Base-by-base conservation (phyloP, 2,797 vertebrate species). In the Sphenopsis melanotis region DNA sequence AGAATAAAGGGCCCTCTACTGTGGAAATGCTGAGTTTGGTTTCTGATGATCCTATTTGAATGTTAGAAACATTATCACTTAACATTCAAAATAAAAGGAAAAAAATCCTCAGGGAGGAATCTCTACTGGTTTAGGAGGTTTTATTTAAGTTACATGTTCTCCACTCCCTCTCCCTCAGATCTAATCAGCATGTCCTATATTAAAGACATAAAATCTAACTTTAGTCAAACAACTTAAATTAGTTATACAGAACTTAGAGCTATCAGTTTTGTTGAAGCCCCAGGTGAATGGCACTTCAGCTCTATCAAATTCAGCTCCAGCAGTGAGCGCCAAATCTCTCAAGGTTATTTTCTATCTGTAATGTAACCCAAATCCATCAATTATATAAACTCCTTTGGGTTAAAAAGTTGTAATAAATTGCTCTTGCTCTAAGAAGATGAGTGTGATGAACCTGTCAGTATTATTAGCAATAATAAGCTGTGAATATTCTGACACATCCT, bases 351-450 rank as follows among this genome's bases (percentile, higher is more conserved):
- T 87, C 50, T 86, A 93, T 89, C 87, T 92, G 46, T 79, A 92
- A 93, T 75, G 72, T 64, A 95, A 91, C 90, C 83, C 56, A 90
- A 90, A 95, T 93, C 90, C 83, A 95, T 96, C 87, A 96, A 96
- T 97, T 96, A 95, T 59, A 90, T 68, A 82, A 90, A 92, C 5
- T 93, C 87, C 87, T 95, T 77, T 12, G 12, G 83, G 88, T 77
- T 93, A 91, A 91, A 94, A 94, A 79, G 30, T 64, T 75, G 71
- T 92, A 93, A 94, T 86, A 92, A 93, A 93, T 74, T 89, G 84
- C 74, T 74, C 69, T 50, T 68, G 36, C 65, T 72, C 39, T 75
- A 92, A 78, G 70, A 89, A 89, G 81, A 94, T 32, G 60, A 86
- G 61, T 91, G 93, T 94, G 80, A 95, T 83, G 68, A 96, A 93